Percentiles rank a stretch among this genome's conserved stretches.
Evolutionary conservation across 1,140 invertebrate genomes (phyloP).

Genomic region (Heliconius eleuchia): DNA sequence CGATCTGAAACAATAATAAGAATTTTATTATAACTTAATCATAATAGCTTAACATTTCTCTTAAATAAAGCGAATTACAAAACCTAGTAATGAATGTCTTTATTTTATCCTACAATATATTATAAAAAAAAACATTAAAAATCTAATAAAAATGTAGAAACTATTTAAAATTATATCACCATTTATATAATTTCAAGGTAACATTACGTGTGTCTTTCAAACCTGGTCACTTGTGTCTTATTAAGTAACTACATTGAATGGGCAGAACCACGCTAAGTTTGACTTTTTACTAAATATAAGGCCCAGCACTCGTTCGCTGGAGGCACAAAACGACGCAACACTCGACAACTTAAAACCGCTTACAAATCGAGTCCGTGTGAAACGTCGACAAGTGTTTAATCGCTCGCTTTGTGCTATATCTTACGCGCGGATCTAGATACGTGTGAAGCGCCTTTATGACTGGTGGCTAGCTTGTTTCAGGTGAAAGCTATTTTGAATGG

Average conservation of each 20-base stretch:
- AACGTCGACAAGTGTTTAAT: constrained; percentile 58
- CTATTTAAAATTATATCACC: not conserved
- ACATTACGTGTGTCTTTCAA: not conserved
- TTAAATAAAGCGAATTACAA: no score
- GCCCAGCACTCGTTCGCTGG: constrained; percentile 18
- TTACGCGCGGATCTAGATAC: constrained; percentile 34
- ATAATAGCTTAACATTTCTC: no score
- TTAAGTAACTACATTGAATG: constrained; percentile 1
- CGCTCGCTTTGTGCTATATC: constrained; percentile 55
- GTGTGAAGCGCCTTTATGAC: constrained; percentile 30
- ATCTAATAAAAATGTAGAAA: not conserved
- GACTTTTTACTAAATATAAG: constrained; percentile 34
- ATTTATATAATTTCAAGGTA: not conserved
- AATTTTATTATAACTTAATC: not conserved
- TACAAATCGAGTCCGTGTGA: constrained; percentile 39
- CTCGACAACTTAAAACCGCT: constrained; percentile 39
- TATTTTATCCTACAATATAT: not conserved
- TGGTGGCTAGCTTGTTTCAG: not conserved
- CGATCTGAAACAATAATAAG: constrained; percentile 60
- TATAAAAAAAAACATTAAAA: not conserved
- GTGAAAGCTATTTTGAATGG: constrained; percentile 3
- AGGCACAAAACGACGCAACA: constrained; percentile 31
- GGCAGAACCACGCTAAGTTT: constrained; percentile 13
- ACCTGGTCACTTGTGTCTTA: constrained; percentile 7
- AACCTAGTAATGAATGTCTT: no score